Base-by-base conservation (phyloP, 2,888 invertebrate genomes). In the Synergus japonicus region DNA sequence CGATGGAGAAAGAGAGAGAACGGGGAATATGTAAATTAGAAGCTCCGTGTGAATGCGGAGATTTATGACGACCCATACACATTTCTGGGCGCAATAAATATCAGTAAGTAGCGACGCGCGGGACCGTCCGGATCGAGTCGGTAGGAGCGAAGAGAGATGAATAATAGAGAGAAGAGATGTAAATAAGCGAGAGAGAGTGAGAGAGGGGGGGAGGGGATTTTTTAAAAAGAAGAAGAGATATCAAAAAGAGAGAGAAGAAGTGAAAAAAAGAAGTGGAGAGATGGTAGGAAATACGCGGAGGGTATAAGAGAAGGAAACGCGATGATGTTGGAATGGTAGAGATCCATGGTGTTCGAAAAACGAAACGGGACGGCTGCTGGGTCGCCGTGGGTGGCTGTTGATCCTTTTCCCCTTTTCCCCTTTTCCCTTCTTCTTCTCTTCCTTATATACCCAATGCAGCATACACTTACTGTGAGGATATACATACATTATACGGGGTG, bases 71-170 rank as follows among this genome's bases (percentile, higher is more conserved):
- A 88, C 85, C 89, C 90, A 88, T 90, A 90, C 91, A 89, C 90
- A 91, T 92, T 92, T 92, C 91, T 91, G 91, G 91, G 87, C 89
- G 92, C 90, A 92, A 92, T 91, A 92, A 92, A 92, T 92, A 92
- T 92, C 91, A 91, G 92, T 92, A 92, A 92, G 92, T 92, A 92
- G 92, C 88, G 88, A 89, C 88, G 89, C 88, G 85, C 87, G 89
- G 86, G 87, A 88, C 88, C 84, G 86, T 88, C 87, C 87, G 88
- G 87, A 87, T 86, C 86, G 85, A 83, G 79, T 81, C 79, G 76
- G 78, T 78, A 44, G 54, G 73, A 79, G 73, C 66, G 64, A 65
- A 79, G 69, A 63, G 64, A 67, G 69, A 58, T 58, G 76, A 78
- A 76, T 66, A 64, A 22, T 54, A 29, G 78, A 65, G 76, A 66